A percentile compares a stretch with the other conserved stretches of the same genome.
These are phyloP conservation scores for Linurgus olivaceus DNA, from an alignment of 2,797 vertebrate genomes.

Conservation along the genomic window DNA sequence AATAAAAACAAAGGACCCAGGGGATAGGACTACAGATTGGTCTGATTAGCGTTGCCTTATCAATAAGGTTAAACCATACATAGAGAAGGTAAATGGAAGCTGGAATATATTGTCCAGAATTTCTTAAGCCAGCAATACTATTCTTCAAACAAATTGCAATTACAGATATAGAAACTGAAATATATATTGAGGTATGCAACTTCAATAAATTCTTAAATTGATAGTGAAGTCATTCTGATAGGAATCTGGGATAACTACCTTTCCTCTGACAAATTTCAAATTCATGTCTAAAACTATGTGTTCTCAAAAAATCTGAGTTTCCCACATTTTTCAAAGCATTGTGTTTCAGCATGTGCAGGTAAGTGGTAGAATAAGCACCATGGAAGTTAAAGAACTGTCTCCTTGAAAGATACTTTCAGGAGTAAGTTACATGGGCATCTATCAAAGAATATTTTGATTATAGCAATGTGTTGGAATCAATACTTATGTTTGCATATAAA, in stretches of 20 bases:
- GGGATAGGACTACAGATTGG: background rate
- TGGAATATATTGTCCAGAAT: background rate
- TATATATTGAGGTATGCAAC: background rate
- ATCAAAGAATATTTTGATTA: background rate
- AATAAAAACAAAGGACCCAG: background rate
- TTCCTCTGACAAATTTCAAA: background rate
- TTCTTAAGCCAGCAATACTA: background rate
- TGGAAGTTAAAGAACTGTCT: background rate
- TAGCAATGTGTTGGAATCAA: background rate
- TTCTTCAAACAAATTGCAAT: background rate
- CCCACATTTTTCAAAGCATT: background rate
- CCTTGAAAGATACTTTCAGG: background rate
- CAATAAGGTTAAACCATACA: background rate
- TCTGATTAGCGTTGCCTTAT: background rate
- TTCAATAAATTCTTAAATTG: background rate
- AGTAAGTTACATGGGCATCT: background rate
- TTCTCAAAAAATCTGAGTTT: background rate
- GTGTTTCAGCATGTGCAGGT: background rate
- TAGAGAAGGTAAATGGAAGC: background rate
- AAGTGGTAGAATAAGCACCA: background rate
- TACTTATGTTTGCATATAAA: background rate
- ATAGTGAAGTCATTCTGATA: background rate
- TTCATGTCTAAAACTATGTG: background rate
- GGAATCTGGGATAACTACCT: background rate
- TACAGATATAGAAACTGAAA: background rate